These are phyloP conservation scores for Lepidurus apus DNA, from an alignment of 1,140 invertebrate genomes.

Conservation along the genomic window DNA sequence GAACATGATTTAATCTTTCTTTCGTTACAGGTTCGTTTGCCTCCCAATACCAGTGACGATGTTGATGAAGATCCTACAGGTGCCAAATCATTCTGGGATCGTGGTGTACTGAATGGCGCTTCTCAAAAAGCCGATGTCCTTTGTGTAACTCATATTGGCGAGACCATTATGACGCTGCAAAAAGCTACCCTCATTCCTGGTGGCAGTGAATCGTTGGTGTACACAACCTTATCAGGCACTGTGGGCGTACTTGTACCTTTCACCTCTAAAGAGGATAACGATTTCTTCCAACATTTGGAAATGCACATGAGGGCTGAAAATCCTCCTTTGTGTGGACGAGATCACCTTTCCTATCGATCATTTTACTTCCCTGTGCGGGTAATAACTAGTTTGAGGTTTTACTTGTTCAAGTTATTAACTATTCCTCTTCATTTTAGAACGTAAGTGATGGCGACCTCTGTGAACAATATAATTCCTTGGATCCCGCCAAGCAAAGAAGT, in stretches of 20 bases:
- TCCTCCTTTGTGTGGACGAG: slow-evolving; percentile 89
- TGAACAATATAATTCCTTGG: slow-evolving; percentile 97
- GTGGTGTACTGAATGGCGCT: slow-evolving; percentile 91
- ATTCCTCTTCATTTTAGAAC: slow-evolving; percentile 58
- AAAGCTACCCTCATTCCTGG: slow-evolving; percentile 95
- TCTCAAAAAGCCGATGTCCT: slow-evolving; percentile 95
- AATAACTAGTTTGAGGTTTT: slow-evolving; percentile 37
- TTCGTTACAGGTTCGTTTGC: slow-evolving; percentile 63
- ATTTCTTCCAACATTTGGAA: slow-evolving; percentile 98
- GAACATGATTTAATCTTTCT: not conserved
- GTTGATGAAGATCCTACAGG: slow-evolving; percentile 99
- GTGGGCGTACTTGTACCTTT: slow-evolving; percentile 96
- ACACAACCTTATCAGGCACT: slow-evolving; percentile 90
- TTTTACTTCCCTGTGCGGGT: slow-evolving; percentile 98
- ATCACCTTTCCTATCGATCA: slow-evolving; percentile 94
- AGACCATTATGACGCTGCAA: slow-evolving; percentile 77
- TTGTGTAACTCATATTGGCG: slow-evolving; percentile 91
- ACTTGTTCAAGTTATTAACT: not conserved
- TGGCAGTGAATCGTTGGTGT: slow-evolving; percentile 91
- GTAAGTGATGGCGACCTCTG: slow-evolving; percentile 98
- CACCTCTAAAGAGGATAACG: slow-evolving; percentile 95
- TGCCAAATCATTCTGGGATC: slow-evolving; percentile 96
- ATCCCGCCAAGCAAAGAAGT: slow-evolving; percentile 85
- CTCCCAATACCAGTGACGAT: slow-evolving; percentile 87
- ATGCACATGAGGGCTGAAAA: slow-evolving; percentile 99